Evolutionary conservation across 2,113 vertebrate genomes (phyloP), one percentile per base, ranked within the genome.

Genomic region (Cynopterus brachyotis): DNA sequence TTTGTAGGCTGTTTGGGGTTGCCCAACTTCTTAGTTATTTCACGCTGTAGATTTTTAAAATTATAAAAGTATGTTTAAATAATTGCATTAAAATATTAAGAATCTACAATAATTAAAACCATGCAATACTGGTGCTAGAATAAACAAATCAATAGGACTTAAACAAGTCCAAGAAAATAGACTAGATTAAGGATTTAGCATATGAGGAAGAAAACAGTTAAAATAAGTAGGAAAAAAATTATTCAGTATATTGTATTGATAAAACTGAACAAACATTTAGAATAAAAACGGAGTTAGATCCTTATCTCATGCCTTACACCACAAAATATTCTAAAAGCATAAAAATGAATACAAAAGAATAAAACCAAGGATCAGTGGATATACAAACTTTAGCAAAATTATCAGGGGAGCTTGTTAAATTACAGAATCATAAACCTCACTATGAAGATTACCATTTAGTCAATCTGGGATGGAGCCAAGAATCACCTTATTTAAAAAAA

Each of bases 1-100:
- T 99, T 99, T 97, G 99, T 99, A 93, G 99, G 99, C 82, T 99
- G 99, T 86, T 99, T 99, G 76, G 99, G 99, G 93, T 99, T 99
- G 79, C 99, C 98, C 98, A 99, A 91, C 97, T 99, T 99, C 98
- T 99, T 99, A 60, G 99, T 99, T 97, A 99, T 99, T 98, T 99
- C 99, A 96, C 99, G 98, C 99, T 99, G 98, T 0, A 99, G 64
- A 96, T 97, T 97, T 95, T 92, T 17, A 75, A 79, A 75, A 87
- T 96, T 96, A 97, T 55, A 88, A 94, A 89, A 69, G 24, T 91
- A 96, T 64, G 79, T 35, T 94, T 96, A 62, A 24, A 80, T 73
- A 97, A 84, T 79, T 83, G 72, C 32, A 75, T 62, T 67, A 75
- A 86, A 95, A 94, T 75, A 1, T 60, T 95, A 87, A 92, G 30